Conservation (phyloP, 2,888 invertebrate species). For the Stictocephala bisonia region DNA sequence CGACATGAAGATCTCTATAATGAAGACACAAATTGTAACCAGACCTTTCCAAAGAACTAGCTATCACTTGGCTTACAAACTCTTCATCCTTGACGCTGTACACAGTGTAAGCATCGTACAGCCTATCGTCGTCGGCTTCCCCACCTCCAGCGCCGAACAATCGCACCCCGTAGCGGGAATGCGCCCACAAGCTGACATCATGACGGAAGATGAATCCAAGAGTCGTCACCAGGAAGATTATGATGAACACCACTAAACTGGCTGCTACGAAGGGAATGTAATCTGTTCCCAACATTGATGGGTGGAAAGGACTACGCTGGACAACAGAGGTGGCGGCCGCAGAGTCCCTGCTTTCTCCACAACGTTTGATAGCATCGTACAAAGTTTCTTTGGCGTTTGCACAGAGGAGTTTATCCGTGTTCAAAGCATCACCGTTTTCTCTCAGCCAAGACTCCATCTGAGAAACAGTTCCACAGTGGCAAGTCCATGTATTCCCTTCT, state of each 20-base stretch:
- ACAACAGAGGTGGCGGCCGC: constrained; percentile 81
- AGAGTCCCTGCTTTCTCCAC: constrained; percentile 82
- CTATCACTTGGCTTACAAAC: constrained; percentile 86
- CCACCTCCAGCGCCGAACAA: constrained; percentile 72
- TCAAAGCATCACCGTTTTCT: constrained; percentile 84
- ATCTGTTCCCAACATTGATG: constrained; percentile 83
- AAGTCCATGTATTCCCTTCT: constrained; percentile 90
- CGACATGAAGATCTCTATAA: constrained; percentile 78
- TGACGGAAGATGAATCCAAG: constrained; percentile 88
- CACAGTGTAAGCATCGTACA: constrained; percentile 93
- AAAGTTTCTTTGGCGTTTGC: constrained; percentile 78
- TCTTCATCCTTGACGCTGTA: constrained; percentile 94
- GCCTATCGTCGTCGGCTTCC: constrained; percentile 78
- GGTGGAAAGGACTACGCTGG: constrained; percentile 76
- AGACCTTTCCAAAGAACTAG: constrained; percentile 85
- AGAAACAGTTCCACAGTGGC: constrained; percentile 86
- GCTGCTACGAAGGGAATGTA: constrained; percentile 87
- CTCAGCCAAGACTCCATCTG: constrained; percentile 81
- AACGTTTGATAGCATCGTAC: constrained; percentile 83
- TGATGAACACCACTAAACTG: constrained; percentile 80
- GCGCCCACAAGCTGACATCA: constrained; percentile 87
- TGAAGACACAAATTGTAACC: constrained; percentile 87
- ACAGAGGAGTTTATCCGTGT: constrained; percentile 83
- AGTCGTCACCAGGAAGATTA: constrained; percentile 80
- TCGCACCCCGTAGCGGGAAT: constrained; percentile 86